These are phyloP conservation scores for Enteromius argenteus DNA, from an alignment of 2,797 vertebrate species.

Conservation along the genomic window DNA sequence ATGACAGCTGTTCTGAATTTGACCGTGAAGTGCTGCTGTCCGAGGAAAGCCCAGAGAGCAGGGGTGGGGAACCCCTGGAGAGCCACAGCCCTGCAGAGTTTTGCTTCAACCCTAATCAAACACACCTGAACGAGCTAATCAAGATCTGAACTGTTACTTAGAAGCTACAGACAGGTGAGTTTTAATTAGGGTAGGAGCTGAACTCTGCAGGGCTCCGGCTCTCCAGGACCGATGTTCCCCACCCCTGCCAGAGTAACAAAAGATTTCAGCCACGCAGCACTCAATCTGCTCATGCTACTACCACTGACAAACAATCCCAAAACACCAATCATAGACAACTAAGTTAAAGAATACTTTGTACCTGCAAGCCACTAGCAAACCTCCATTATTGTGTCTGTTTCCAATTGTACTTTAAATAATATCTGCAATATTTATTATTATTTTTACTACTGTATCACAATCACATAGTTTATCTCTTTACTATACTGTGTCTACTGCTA, in stretches of 20 bases:
- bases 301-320: not conserved
- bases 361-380: not conserved
- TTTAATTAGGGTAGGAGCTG: too few relatives aligned
- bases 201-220: too few relatives aligned
- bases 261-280: not conserved
- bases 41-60: not conserved
- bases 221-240: too few relatives aligned
- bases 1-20: slow-evolving; percentile 19
- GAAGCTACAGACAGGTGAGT: too few relatives aligned
- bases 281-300: not conserved
- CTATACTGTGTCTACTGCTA: not conserved
- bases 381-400: not conserved
- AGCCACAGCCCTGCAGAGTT: too few relatives aligned
- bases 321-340: not conserved
- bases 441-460: not conserved
- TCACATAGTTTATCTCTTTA: not conserved
- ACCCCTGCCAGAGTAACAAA: not conserved
- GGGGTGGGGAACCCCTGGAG: too few relatives aligned
- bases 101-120: too few relatives aligned
- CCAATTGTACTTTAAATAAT: not conserved
- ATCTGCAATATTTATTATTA: not conserved
- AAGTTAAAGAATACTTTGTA: not conserved
- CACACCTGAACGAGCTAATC: too few relatives aligned
- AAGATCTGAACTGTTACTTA: too few relatives aligned
- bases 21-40: slow-evolving; percentile 1